Percentiles rank a stretch among this genome's conserved stretches.
These are phyloP conservation scores for Leistus spinibarbis DNA, from an alignment of 2,888 invertebrate species.

Conservation along the genomic window DNA sequence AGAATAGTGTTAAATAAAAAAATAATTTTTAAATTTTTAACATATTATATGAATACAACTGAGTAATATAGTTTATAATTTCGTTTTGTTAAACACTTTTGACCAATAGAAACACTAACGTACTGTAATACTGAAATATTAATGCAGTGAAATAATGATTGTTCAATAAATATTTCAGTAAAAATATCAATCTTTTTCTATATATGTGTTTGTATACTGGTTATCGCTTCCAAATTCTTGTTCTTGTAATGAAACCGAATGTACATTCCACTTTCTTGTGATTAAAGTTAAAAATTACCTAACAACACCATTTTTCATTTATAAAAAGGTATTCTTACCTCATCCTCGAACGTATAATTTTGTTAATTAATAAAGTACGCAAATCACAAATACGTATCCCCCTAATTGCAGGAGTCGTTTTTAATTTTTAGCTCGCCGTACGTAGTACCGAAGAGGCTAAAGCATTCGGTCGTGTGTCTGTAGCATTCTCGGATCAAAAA, in stretches of 20 bases:
- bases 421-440: too few species aligned
- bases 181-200: background rate
- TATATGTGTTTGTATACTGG: conserved; percentile 1
- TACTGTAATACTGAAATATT: background rate
- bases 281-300: background rate
- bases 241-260: conserved; percentile 26
- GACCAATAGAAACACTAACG: background rate
- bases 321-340: too few species aligned
- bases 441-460: too few species aligned
- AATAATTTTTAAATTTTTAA: background rate
- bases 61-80: background rate
- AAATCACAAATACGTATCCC: too few species aligned
- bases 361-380: too few species aligned
- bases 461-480: too few species aligned
- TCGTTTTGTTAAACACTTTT: background rate
- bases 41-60: background rate
- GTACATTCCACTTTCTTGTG: conserved; percentile 32
- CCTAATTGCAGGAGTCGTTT: too few species aligned
- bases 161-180: background rate
- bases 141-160: background rate
- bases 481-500: too few species aligned
- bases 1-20: too few species aligned
- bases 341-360: too few species aligned
- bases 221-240: conserved; percentile 32
- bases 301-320: background rate